Evolutionary conservation across 53 echinoderm and acorn worm species (phyloP), one percentile per base, ranked within the genome.

Genomic region (Holothuria leucospilota): DNA sequence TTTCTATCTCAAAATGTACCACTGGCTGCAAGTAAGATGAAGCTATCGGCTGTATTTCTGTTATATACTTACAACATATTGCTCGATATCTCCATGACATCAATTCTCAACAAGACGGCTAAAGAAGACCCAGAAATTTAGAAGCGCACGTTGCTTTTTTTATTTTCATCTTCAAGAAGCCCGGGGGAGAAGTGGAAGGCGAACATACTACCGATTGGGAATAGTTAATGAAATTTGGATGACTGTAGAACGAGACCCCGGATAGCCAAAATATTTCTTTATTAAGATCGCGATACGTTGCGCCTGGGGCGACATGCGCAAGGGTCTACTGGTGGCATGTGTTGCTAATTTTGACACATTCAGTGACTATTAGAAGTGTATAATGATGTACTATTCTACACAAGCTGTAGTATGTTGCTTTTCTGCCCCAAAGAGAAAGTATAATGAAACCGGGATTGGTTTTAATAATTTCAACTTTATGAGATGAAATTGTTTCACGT

Each of bases 211-310:
- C 75, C 75, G 75, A 75, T 75, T 49, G 75, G 75, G 75, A 75
- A 49, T 27, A 75, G 53, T 75, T 75, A 75, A 75, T 75, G 75
- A 75, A 75, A 75, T 75, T 75, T 75, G 52, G 75, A 75, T 75
- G 75, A 24, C 75, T 75, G 10, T 75, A 75, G 75, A 75, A 51
- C 51, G 51, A 51, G 75, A 40, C 51, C 75, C 25, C 75, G 75
- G 75, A 75, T 52, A 75, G 75, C 51, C 75, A 75, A 75, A 75
- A 75, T 75, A 75, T 75, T 75, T 75, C 75, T 75, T 75, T 75
- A 75, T 75, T 75, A 75, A 75, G 51, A 75, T 26, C 39, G 75
- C 75, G 75, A 75, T 75, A 75, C 52, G 52, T 39, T 28, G 24
- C 75, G 53, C 75, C 52, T 49, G 15, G 52, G 75, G 75, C 75